Conservation (phyloP, 2,797 vertebrate species). For the Brachyrhaphis roseni region DNA sequence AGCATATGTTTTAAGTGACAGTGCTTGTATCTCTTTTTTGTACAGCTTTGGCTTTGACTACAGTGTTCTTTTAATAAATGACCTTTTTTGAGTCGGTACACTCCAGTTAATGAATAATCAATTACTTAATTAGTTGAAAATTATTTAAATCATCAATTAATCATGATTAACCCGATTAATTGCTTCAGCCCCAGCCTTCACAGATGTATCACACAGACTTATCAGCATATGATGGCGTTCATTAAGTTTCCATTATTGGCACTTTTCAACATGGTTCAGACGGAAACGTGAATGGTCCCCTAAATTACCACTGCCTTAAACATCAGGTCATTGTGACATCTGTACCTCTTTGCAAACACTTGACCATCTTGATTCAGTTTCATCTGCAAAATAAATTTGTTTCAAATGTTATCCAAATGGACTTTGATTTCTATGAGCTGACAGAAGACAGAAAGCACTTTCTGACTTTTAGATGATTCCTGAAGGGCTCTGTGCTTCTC, state of each 20-base stretch:
- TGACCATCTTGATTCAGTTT: neutral
- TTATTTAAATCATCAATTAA: too few species aligned
- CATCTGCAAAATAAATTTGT: neutral
- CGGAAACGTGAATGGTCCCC: neutral
- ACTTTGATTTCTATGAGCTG: slow-evolving; percentile 11
- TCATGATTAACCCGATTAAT: too few species aligned
- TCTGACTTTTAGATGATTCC: slow-evolving; percentile 28
- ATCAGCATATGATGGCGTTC: neutral
- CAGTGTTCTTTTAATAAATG: too few species aligned
- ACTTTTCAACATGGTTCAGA: neutral
- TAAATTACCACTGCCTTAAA: neutral
- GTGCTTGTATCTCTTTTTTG: neutral
- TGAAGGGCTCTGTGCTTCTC: slow-evolving; percentile 45
- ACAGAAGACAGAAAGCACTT: slow-evolving; percentile 12
- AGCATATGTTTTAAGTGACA: neutral
- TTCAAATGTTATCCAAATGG: slow-evolving; percentile 1
- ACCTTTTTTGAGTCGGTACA: neutral
- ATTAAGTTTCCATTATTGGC: neutral
- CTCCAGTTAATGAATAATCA: neutral
- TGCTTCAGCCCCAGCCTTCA: neutral
- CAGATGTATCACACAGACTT: neutral
- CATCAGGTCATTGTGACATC: neutral
- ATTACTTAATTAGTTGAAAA: too few species aligned
- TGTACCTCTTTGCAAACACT: neutral
- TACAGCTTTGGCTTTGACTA: too few species aligned